Conservation (phyloP, 2,797 vertebrate species). For the Manis pentadactyla region DNA sequence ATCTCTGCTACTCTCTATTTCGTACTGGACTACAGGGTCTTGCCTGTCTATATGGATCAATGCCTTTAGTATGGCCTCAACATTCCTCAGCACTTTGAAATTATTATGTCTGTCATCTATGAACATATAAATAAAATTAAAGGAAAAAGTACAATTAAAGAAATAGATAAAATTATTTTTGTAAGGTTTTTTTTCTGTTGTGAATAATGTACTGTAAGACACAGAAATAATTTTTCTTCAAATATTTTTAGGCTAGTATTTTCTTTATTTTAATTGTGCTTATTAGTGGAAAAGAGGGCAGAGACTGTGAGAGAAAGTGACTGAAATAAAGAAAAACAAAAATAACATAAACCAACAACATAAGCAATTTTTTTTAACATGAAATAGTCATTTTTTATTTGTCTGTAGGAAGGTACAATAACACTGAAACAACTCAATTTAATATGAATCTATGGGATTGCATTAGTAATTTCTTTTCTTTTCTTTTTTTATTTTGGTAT, state of each 20-base stretch:
- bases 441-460: too few relatives aligned
- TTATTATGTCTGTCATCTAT: neutral
- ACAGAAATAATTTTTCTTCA: neutral
- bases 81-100: neutral
- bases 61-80: neutral
- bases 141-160: too few relatives aligned
- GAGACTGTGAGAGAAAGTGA: neutral
- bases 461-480: too few relatives aligned
- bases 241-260: neutral
- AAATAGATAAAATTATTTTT: neutral
- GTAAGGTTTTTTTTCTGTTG: neutral
- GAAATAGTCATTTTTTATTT: too few relatives aligned
- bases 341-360: neutral
- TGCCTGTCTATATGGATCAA: neutral
- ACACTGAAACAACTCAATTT: too few relatives aligned
- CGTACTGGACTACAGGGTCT: neutral
- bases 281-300: neutral
- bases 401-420: too few relatives aligned
- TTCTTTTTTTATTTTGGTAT: too few relatives aligned
- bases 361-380: neutral
- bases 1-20: neutral
- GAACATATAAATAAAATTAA: neutral
- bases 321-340: neutral
- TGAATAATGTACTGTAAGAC: neutral
- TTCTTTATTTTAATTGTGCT: neutral